These are phyloP conservation scores for Pantherophis vulpinus DNA, from an alignment of 2,797 vertebrate genomes.

Conservation along the genomic window DNA sequence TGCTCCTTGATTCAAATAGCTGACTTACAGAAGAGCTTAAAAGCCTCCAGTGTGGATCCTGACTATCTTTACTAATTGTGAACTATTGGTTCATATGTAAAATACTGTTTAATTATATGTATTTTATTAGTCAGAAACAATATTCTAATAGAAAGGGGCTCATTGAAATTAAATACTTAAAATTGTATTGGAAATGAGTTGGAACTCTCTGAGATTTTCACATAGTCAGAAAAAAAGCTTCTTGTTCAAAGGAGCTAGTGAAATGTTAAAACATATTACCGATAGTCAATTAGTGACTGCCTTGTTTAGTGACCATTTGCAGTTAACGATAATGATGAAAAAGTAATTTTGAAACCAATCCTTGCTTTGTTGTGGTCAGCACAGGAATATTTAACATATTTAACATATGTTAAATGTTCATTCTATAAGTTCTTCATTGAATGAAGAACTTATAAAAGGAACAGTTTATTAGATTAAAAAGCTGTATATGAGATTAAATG, in stretches of 20 bases:
- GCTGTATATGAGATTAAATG: conserved; percentile 37
- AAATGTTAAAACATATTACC: not conserved
- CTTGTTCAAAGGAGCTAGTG: not conserved
- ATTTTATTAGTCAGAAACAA: not conserved
- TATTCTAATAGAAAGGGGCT: not conserved
- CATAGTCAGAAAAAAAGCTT: not conserved
- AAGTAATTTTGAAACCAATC: not conserved
- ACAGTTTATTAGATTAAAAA: conserved; percentile 34
- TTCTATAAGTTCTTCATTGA: not conserved
- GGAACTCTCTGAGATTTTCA: not conserved
- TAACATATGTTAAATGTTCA: not conserved
- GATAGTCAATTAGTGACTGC: not conserved
- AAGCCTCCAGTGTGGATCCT: not conserved
- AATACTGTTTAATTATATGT: conserved; percentile 8
- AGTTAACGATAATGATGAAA: not conserved
- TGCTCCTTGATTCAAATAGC: not conserved
- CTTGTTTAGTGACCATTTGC: not conserved
- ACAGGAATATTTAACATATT: not conserved
- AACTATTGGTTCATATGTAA: not conserved
- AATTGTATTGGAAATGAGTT: not conserved
- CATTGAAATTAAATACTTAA: not conserved
- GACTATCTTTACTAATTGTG: not conserved
- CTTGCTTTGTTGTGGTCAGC: conserved; percentile 6
- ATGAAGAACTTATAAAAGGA: conserved; percentile 19
- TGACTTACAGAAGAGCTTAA: not conserved